These are phyloP conservation scores for Microcebus tavaratra DNA, from an alignment of 2,113 vertebrate genomes.

Conservation along the genomic window DNA sequence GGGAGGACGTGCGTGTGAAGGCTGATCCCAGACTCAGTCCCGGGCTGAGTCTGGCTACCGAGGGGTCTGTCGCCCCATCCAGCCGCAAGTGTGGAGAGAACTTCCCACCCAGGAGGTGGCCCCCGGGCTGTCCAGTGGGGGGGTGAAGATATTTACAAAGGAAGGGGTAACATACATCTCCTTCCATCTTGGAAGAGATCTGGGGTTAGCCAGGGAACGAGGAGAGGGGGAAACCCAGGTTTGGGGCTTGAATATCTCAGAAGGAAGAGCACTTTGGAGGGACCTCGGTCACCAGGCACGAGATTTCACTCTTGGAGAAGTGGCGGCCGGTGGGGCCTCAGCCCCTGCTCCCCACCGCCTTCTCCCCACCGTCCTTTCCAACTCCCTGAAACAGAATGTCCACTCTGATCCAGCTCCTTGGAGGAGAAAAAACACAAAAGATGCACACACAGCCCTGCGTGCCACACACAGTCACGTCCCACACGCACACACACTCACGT, in stretches of 20 bases:
- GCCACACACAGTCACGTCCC: background rate
- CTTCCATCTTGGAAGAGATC: background rate
- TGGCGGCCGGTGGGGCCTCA: background rate
- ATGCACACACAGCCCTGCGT: background rate
- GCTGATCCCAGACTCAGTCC: background rate
- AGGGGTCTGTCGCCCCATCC: background rate
- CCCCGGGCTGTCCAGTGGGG: background rate
- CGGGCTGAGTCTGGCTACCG: background rate
- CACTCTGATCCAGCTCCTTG: slow-evolving; percentile 30
- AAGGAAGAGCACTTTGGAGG: slow-evolving; percentile 81
- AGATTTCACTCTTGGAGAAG: background rate
- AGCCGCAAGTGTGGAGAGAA: background rate
- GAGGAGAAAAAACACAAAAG: slow-evolving; percentile 1
- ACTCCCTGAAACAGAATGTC: slow-evolving; percentile 23
- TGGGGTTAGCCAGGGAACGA: background rate
- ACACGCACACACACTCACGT: background rate
- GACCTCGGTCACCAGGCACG: slow-evolving; percentile 30
- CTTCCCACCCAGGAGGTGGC: background rate
- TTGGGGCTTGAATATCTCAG: slow-evolving; percentile 78
- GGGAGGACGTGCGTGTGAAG: background rate
- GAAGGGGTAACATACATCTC: background rate
- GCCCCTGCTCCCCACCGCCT: background rate
- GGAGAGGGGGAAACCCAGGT: background rate
- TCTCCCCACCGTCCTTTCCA: background rate
- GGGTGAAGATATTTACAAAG: slow-evolving; percentile 47